These are phyloP conservation scores for Sebastes trivittatus DNA, from an alignment of 2,797 vertebrate species.

Conservation along the genomic window DNA sequence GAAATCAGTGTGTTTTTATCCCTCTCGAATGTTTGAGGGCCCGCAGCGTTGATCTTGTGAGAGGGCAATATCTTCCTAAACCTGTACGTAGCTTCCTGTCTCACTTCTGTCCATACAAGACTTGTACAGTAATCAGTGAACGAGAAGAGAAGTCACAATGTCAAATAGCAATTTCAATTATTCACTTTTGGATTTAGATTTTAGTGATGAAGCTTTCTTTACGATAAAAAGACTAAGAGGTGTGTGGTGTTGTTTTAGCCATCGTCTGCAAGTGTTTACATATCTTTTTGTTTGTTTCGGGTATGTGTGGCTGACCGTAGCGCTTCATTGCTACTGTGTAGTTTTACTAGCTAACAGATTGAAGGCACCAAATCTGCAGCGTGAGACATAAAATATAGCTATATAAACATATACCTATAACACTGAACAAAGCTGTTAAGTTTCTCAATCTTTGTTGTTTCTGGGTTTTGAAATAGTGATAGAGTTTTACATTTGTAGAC, in stretches of 20 bases:
- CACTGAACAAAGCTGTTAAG: conserved; percentile 68
- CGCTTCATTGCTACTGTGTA: conserved; percentile 72
- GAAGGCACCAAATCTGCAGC: conserved; percentile 74
- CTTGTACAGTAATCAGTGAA: conserved; percentile 71
- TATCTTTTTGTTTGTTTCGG: conserved; percentile 40
- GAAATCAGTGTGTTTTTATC: conserved; percentile 50
- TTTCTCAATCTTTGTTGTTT: conserved; percentile 75
- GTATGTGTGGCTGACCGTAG: conserved; percentile 70
- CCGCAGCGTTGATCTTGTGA: conserved; percentile 36
- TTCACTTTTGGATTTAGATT: conserved; percentile 75
- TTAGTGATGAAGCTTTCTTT: conserved; percentile 62
- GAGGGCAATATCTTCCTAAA: conserved; percentile 48
- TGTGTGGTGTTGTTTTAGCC: conserved; percentile 76
- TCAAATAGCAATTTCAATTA: conserved; percentile 67
- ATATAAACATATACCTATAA: conserved; percentile 71
- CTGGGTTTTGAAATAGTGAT: conserved; percentile 72
- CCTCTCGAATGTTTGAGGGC: conserved; percentile 30
- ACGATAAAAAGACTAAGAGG: conserved; percentile 54
- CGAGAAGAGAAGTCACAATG: conserved; percentile 64
- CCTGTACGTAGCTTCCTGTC: conserved; percentile 62
- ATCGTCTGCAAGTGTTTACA: conserved; percentile 73
- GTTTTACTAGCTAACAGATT: conserved; percentile 68
- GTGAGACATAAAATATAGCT: conserved; percentile 68
- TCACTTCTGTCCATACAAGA: conserved; percentile 59
- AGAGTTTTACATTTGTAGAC: conserved; percentile 74